Conservation (phyloP, 2,888 invertebrate genomes). For the Stenolophus ochropezus region DNA sequence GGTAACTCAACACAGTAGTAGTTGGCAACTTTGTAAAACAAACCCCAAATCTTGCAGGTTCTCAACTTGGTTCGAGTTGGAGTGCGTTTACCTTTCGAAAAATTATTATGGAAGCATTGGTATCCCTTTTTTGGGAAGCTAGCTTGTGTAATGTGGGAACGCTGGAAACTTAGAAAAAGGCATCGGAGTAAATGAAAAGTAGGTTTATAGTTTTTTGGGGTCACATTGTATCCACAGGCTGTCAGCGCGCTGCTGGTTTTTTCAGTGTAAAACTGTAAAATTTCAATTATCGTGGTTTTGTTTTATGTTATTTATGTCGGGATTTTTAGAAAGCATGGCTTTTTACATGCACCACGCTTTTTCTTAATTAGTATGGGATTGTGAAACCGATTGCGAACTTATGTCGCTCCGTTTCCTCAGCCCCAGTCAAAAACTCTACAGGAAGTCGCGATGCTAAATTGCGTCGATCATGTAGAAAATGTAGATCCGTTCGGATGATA, state of each 20-base stretch:
- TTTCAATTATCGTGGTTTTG: constrained; percentile 57
- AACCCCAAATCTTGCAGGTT: no score
- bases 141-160: no score
- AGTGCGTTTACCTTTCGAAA: no score
- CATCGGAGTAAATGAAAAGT: constrained; percentile 33
- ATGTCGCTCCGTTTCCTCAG: constrained; percentile 47
- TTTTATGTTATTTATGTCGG: constrained; percentile 54
- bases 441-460: no score
- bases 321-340: constrained; percentile 58
- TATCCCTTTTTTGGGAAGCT: no score
- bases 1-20: no score
- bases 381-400: constrained; percentile 54
- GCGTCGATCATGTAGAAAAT: no score
- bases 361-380: constrained; percentile 55
- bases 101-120: no score
- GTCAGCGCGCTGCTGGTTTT: constrained; percentile 2
- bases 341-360: constrained; percentile 52
- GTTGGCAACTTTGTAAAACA: no score
- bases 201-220: constrained; percentile 27
- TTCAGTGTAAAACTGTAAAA: constrained; percentile 55
- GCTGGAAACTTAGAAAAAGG: no score
- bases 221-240: constrained; percentile 18
- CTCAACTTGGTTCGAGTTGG: no score
- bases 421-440: neutral
- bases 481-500: no score